Evolutionary conservation across 2,888 invertebrate genomes (phyloP), one percentile per base, ranked within the genome.

Genomic region (Oscheius sp.): DNA sequence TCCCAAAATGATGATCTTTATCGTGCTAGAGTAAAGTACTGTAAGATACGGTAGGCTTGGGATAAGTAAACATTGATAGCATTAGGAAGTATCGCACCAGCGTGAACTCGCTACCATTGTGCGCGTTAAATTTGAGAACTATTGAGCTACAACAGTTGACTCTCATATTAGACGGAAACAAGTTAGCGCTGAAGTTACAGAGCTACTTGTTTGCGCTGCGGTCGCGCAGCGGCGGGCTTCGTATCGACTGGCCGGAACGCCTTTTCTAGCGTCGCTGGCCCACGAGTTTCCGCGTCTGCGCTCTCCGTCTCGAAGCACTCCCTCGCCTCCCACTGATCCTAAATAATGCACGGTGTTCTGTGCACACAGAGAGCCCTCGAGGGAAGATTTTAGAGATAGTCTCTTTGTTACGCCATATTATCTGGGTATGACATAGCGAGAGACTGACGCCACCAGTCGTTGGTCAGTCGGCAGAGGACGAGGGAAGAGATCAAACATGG

Each of bases 311-410:
- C 69, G 41, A 69, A 45, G 66, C 66, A 66, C 66, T 66, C 66
- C 66, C 66, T 66, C 66, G 66, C 52, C 66, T 66, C 66, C 66
- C 66, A 66, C 66, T 66, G 66, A 66, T 66, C 66, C 66, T 66
- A 52, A 66, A 66, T 66, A 66, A 66, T 66, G 66, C 66, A 66
- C 66, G 66, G 66, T 66, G 66, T 66, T 66, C 66, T 66, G 66
- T 66, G 66, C 66, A 66, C 66, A 46, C 66, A 52, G 61, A 55
- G 43, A 46, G 66, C 66, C 49, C 66, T 52, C 27, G 52, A 52
- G 49, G 35, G 52, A 52, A 66, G 66, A 66, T 66, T 49, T 49
- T 49, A 66, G 27, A 66, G 66, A 35, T 35, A 45, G 27, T 61
- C 18, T 55, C 55, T 25, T 45, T 61, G 45, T 18, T 41, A 61